Evolutionary conservation across 2,113 vertebrate genomes (phyloP).

Genomic region (Noturus placidus): DNA sequence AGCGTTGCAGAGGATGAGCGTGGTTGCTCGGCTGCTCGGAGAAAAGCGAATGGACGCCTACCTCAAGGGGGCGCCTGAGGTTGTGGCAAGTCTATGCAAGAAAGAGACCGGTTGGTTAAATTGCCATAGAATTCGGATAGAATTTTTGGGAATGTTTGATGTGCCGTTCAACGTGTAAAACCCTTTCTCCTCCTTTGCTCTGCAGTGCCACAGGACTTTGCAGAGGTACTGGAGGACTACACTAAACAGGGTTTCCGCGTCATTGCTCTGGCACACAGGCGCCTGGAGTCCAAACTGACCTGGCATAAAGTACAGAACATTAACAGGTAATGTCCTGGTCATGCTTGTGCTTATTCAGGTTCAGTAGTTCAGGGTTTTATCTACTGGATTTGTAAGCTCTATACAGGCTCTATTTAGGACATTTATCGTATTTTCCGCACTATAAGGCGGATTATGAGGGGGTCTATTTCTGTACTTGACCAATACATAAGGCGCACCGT

Average conservation of each 20-base stretch:
- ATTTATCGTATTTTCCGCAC: too few species aligned
- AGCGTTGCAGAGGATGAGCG: constrained; percentile 90
- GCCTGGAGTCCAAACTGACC: constrained; percentile 87
- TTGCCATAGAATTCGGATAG: not conserved
- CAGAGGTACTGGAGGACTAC: constrained; percentile 85
- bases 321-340: constrained; percentile 75
- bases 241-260: constrained; percentile 95
- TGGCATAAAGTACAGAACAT: constrained; percentile 97
- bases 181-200: constrained; percentile 13
- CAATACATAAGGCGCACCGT: too few species aligned
- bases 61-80: constrained; percentile 93
- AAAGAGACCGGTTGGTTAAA: constrained; percentile 80
- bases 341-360: not conserved
- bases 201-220: constrained; percentile 87
- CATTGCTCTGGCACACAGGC: constrained; percentile 93
- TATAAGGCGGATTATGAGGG: too few species aligned
- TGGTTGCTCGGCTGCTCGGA: constrained; percentile 84
- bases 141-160: not conserved
- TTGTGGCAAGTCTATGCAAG: constrained; percentile 88
- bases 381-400: not conserved
- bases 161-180: not conserved
- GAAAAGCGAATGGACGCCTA: constrained; percentile 95
- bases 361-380: not conserved
- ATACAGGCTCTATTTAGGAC: not conserved
- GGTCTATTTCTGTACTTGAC: too few species aligned